Conservation (phyloP, 2,888 invertebrate species). For the Habroteleia sp. region DNA sequence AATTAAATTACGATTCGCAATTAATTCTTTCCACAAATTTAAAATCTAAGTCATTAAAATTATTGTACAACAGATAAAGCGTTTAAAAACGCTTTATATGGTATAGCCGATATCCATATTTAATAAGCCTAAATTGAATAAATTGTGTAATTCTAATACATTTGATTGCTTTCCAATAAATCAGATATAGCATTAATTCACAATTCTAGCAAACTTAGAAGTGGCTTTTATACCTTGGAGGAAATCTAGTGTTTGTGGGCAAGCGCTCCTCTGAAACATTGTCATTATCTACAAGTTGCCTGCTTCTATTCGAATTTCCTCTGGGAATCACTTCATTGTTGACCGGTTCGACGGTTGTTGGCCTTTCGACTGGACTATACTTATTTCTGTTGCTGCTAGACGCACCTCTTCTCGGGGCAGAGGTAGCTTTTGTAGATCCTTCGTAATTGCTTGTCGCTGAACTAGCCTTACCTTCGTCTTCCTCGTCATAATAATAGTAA, state of each 20-base stretch:
- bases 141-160: too few species aligned
- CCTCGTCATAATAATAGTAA: slow-evolving; percentile 94
- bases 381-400: slow-evolving; percentile 83
- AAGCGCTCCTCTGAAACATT: slow-evolving; percentile 83
- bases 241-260: slow-evolving; percentile 93
- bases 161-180: too few species aligned
- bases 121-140: too few species aligned
- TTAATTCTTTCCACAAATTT: too few species aligned
- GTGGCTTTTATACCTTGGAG: slow-evolving; percentile 82
- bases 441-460: slow-evolving; percentile 83
- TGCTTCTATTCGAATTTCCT: slow-evolving; percentile 82
- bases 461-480: slow-evolving; percentile 82
- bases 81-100: too few species aligned
- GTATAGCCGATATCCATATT: too few species aligned
- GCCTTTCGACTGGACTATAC: slow-evolving; percentile 83
- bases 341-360: slow-evolving; percentile 84
- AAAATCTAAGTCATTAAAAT: too few species aligned
- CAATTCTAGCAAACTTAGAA: too few species aligned
- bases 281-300: slow-evolving; percentile 80
- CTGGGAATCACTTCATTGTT: slow-evolving; percentile 86
- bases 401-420: slow-evolving; percentile 68
- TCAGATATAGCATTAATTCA: too few species aligned
- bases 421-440: slow-evolving; percentile 83
- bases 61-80: too few species aligned
- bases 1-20: too few species aligned